Base-by-base conservation (phyloP, 2,113 vertebrate genomes). In the Catharus fuscescens region DNA sequence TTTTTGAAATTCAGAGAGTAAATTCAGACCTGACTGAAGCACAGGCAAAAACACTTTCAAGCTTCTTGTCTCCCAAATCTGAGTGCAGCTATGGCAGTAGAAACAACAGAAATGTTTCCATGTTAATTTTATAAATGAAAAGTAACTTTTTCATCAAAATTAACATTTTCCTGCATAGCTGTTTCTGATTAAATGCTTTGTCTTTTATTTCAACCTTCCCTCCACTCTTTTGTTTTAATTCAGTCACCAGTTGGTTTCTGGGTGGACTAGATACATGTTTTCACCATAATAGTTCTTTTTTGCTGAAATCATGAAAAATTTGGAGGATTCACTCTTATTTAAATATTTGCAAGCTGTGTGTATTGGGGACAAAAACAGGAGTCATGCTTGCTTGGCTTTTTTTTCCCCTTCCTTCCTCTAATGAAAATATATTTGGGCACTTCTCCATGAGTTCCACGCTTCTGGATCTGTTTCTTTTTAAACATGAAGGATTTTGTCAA, bases 171-270 rank as follows among this genome's bases (percentile, higher is more conserved):
- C 34, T 86, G 16, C 32, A 29, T 44, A 69, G 56, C 52, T 73
- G 32, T 61, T 88, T 60, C 53, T 70, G 45, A 44, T 84, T 70
- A 73, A 44, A 23, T 36, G 25, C 44, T 80, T 80, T 61, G 13
- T 45, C 28, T 80, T 61, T 73, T 64, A 31, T 61, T 84, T 65
- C 26, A 42, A 12, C 6, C 45, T 38, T 25, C 5, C 3, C 2
- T 4, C 2, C 2, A 5, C 13, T 28, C 2, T 26, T 19, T 70
- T 28, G 38, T 38, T 69, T 8, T 0, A 8, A 36, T 66, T 57
- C 31, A 66, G 3, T 53, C 45, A 50, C 14, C 26, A 50, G 1
- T 54, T 70, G 25, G 10, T 77, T 86, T 83, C 31, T 83, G 50
- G 24, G 13, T 60, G 11, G 5, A 19, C 16, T 42, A 24, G 45